Evolutionary conservation across 2,113 vertebrate genomes (phyloP), one percentile per base, ranked within the genome.

Genomic region (Poeciliopsis prolifica): DNA sequence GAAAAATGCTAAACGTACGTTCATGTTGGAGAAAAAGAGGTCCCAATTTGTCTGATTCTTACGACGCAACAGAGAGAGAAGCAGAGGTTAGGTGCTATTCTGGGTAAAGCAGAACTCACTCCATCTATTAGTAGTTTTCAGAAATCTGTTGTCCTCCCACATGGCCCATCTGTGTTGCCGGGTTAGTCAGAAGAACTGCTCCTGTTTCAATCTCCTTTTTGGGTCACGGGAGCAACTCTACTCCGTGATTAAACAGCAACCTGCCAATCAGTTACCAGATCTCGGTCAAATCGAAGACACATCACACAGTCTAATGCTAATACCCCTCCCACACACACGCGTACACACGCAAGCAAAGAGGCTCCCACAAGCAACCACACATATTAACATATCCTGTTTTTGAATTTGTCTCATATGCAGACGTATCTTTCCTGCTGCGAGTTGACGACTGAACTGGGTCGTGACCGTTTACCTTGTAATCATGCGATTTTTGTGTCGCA

Each of bases 1-100:
- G 84, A 83, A 86, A 88, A 85, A 88, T 89, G 87, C 80, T 80
- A 93, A 90, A 85, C 31, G 68, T 78, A 87, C 86, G 86, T 4
- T 84, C 83, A 86, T 80, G 68, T 66, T 11, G n/a, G 65, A 65
- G 82, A 85, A 75, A 87, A 84, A 83, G 35, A 48, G 67, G 69
- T 74, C 71, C 58, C 42, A 48, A 68, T 69, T 75, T 29, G 0
- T 65, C 65, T 77, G 78, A 87, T 63, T 63, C 37, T 66, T 30
- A 3, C 73, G 61, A 2, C 9, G 51, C 22, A 58, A 58, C 62
- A 72, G 54, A 33, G 62, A 75, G 66, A 26, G 65, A 63, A 74
- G 65, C 19, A 29, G 48, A 68, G 64, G 74, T 81, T 61, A 37
- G 68, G 70, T 73, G 77, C 71, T 60, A 2, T 75, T 85, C 74